Conservation (phyloP, 2,797 vertebrate species). For the Oryzias sinensis region DNA sequence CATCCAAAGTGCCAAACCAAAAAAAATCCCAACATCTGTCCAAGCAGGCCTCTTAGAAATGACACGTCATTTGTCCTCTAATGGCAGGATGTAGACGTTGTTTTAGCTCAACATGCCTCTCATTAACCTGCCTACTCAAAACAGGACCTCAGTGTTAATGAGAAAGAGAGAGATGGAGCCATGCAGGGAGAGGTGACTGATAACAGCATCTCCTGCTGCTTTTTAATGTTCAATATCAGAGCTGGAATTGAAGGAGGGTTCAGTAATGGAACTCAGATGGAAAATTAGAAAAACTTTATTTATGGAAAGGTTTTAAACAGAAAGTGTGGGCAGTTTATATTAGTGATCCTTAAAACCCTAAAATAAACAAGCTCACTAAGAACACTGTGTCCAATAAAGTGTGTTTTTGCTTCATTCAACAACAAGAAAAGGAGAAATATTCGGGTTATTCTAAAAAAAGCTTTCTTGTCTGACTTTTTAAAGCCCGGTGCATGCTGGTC, state of each 20-base stretch:
- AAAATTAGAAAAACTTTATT: too few relatives aligned
- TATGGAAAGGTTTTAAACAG: not conserved
- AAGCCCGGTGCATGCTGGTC: not conserved
- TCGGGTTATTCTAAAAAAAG: too few relatives aligned
- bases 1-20: conserved; percentile 30
- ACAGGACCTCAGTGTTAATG: conserved; percentile 61
- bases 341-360: not conserved
- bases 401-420: not conserved
- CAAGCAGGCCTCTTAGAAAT: conserved; percentile 9
- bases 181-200: conserved; percentile 25
- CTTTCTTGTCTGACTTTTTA: too few relatives aligned
- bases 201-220: conserved; percentile 23
- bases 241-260: not conserved
- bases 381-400: not conserved
- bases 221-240: conserved; percentile 12
- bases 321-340: not conserved
- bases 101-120: conserved; percentile 54
- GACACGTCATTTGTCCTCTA: conserved; percentile 55
- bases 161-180: conserved; percentile 28
- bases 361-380: not conserved
- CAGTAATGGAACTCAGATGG: too few relatives aligned
- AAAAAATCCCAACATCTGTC: conserved; percentile 28
- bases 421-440: too few relatives aligned
- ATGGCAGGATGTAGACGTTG: conserved; percentile 62
- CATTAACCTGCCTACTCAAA: conserved; percentile 72